A percentile compares a stretch with the other conserved stretches of the same genome.
phyloP scores from a whole-genome alignment of 1,140 invertebrate species.

The Caenorhabditis inopinata region DNA sequence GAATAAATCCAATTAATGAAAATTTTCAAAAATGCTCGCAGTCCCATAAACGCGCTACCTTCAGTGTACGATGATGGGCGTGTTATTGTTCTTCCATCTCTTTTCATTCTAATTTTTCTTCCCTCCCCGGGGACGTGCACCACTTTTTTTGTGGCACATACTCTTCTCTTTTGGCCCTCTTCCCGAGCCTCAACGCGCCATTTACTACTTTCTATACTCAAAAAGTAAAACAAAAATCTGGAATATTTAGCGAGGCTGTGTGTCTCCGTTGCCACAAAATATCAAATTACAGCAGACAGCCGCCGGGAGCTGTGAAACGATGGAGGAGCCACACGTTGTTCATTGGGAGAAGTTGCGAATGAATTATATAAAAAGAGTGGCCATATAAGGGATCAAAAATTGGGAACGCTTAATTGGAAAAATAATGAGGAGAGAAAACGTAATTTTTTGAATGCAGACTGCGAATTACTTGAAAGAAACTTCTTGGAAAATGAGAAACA shows the following conservation, averaged over 20 bases:
- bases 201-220: slow-evolving; percentile 30
- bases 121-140: slow-evolving; percentile 1
- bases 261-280: neutral
- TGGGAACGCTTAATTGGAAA: too few species aligned
- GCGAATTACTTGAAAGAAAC: too few species aligned
- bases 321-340: neutral
- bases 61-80: neutral
- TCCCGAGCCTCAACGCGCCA: neutral
- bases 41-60: slow-evolving; percentile 20
- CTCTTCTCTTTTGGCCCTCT: neutral
- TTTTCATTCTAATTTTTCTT: neutral
- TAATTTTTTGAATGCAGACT: too few species aligned
- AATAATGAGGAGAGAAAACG: too few species aligned
- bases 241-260: neutral
- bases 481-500: too few species aligned
- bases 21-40: too few species aligned
- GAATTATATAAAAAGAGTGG: neutral
- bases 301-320: neutral
- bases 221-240: slow-evolving; percentile 14
- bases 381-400: too few species aligned
- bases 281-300: slow-evolving; percentile 32
- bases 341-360: neutral
- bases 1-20: too few species aligned
- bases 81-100: slow-evolving; percentile 26
- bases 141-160: slow-evolving; percentile 30